Evolutionary conservation across 2,113 vertebrate species (phyloP).

Genomic region (Tenrec ecaudatus): DNA sequence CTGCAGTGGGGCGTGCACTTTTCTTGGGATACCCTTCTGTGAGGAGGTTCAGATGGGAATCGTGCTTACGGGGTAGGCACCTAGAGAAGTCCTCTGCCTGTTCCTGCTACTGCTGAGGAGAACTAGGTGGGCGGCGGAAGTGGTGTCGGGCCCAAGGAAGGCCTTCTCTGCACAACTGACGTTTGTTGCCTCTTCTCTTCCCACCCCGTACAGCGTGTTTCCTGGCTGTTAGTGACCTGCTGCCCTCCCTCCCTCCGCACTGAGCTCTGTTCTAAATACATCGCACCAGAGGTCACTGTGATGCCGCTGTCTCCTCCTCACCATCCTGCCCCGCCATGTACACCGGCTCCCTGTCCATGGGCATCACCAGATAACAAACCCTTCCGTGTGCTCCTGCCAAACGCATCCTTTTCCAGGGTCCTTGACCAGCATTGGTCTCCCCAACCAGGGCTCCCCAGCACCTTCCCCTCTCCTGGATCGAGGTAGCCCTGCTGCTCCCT

Average conservation of each 20-base stretch:
- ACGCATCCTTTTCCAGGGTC: constrained; percentile 69
- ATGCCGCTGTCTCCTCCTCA: constrained; percentile 85
- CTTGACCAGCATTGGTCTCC: constrained; percentile 46
- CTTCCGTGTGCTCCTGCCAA: constrained; percentile 66
- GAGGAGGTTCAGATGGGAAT: background rate
- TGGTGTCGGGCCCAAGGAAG: background rate
- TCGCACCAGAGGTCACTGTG: constrained; percentile 89
- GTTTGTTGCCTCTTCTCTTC: constrained; percentile 62
- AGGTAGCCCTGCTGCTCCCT: constrained; percentile 49
- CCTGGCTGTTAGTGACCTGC: constrained; percentile 89
- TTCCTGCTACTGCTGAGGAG: constrained; percentile 18
- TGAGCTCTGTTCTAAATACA: constrained; percentile 88
- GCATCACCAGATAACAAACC: constrained; percentile 72
- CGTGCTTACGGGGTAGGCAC: background rate
- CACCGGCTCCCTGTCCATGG: constrained; percentile 81
- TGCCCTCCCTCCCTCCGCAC: constrained; percentile 77
- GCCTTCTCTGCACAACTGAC: background rate
- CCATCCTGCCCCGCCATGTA: constrained; percentile 79
- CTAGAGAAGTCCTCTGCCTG: background rate
- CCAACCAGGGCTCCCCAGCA: constrained; percentile 35
- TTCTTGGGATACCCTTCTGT: constrained; percentile 5
- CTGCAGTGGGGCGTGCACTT: background rate
- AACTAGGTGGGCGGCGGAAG: background rate
- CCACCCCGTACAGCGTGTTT: constrained; percentile 85
- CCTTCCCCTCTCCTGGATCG: background rate